Evolutionary conservation across 1,140 invertebrate species (phyloP).

Genomic region (Teleogryllus occipitalis): DNA sequence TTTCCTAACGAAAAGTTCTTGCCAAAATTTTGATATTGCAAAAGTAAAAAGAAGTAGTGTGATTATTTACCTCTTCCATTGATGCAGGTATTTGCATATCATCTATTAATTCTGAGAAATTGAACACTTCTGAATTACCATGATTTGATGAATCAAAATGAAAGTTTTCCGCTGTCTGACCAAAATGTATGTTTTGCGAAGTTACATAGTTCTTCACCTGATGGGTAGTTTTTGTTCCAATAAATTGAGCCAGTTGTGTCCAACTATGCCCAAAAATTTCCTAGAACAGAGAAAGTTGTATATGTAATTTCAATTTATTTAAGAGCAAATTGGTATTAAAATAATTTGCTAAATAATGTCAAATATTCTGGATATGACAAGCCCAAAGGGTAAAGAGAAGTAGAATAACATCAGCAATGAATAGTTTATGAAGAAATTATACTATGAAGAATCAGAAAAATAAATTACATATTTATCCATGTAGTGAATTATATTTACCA

Average conservation of each 20-base stretch:
- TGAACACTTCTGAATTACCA: background rate
- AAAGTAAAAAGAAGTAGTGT: no score
- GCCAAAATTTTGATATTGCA: no score
- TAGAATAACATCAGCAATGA: background rate
- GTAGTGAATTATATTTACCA: constrained; percentile 37
- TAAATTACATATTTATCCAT: background rate
- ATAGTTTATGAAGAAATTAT: background rate
- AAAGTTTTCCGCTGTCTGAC: constrained; percentile 13
- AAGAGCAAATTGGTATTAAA: background rate
- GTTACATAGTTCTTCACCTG: constrained; percentile 50
- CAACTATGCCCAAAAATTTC: constrained; percentile 54
- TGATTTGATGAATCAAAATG: background rate
- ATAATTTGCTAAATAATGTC: background rate
- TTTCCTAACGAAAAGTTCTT: no score
- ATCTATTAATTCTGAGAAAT: constrained; percentile 27
- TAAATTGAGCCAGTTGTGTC: constrained; percentile 49
- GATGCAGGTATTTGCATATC: constrained; percentile 40
- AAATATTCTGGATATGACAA: background rate
- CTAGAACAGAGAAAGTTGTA: constrained; percentile 32
- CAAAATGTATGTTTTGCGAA: constrained; percentile 19
- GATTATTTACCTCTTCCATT: constrained; percentile 38
- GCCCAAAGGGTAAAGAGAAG: background rate
- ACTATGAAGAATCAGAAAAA: background rate
- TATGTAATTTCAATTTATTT: background rate
- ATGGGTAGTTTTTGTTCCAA: constrained; percentile 50